phyloP scores from a whole-genome alignment of 1,140 invertebrate genomes.

The Calephelis nemesis region DNA sequence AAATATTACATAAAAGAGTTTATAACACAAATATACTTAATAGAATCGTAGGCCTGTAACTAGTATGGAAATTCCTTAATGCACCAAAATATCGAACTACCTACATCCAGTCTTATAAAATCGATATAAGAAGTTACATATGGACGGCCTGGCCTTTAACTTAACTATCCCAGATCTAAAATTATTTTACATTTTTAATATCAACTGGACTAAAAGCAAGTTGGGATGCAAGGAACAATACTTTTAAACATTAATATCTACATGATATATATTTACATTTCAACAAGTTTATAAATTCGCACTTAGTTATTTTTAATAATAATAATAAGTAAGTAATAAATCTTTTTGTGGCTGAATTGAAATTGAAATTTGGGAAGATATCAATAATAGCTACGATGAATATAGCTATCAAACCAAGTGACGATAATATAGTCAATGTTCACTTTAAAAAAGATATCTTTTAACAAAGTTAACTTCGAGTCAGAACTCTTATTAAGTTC shows the following conservation, averaged over 20 bases:
- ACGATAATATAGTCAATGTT: too few species aligned
- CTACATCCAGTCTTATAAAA: constrained; percentile 26
- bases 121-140: constrained; percentile 47
- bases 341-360: constrained; percentile 8
- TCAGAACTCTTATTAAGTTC: too few species aligned
- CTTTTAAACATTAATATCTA: constrained; percentile 24
- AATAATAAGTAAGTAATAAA: too few species aligned
- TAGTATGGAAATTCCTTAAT: constrained; percentile 1
- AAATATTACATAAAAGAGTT: too few species aligned
- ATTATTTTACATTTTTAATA: constrained; percentile 31
- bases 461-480: too few species aligned
- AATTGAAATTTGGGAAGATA: neutral
- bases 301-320: constrained; percentile 26
- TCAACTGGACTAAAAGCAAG: constrained; percentile 34
- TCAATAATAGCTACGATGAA: neutral
- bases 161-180: constrained; percentile 36
- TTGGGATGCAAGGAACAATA: constrained; percentile 31
- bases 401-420: too few species aligned
- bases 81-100: constrained; percentile 27
- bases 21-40: neutral
- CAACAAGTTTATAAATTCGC: constrained; percentile 27
- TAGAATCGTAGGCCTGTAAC: neutral
- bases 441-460: too few species aligned
- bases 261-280: constrained; percentile 39
- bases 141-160: constrained; percentile 71